A percentile compares a stretch with the other conserved stretches of the same genome.
Evolutionary conservation across 2,888 invertebrate genomes (phyloP).

Genomic region (Drosophila antonietae): DNA sequence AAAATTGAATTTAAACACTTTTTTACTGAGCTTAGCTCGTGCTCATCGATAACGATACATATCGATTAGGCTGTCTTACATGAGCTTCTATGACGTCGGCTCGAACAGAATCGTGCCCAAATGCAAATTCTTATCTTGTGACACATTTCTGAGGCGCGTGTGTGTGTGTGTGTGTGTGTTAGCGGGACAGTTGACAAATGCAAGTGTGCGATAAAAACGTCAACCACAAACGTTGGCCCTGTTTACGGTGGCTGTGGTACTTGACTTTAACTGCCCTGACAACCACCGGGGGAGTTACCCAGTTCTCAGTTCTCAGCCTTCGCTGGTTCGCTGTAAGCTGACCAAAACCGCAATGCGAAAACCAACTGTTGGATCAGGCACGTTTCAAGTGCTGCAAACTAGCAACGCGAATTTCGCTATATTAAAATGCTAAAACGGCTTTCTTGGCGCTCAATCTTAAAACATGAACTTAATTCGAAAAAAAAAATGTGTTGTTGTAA

Average conservation of each 20-base stretch:
- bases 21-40: background rate
- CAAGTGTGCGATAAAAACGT: constrained; percentile 41
- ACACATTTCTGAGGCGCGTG: constrained; percentile 22
- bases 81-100: constrained; percentile 40
- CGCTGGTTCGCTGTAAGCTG: constrained; percentile 14
- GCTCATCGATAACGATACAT: constrained; percentile 30
- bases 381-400: constrained; percentile 31
- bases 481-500: constrained; percentile 23
- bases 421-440: constrained; percentile 13
- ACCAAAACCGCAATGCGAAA: constrained; percentile 14
- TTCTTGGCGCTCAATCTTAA: constrained; percentile 28
- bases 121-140: constrained; percentile 48
- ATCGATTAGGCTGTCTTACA: constrained; percentile 29
- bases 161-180: background rate
- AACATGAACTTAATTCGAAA: constrained; percentile 20
- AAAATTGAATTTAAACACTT: background rate
- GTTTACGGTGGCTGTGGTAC: constrained; percentile 10
- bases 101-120: constrained; percentile 37
- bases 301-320: constrained; percentile 34
- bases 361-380: constrained; percentile 23
- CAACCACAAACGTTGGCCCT: constrained; percentile 26
- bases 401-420: background rate
- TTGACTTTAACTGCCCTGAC: constrained; percentile 25
- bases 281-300: constrained; percentile 34
- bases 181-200: constrained; percentile 4